Percentiles rank a stretch among this genome's conserved stretches.
Evolutionary conservation across 1,140 invertebrate species (phyloP).

Genomic region (Bombus cullumanus): DNA sequence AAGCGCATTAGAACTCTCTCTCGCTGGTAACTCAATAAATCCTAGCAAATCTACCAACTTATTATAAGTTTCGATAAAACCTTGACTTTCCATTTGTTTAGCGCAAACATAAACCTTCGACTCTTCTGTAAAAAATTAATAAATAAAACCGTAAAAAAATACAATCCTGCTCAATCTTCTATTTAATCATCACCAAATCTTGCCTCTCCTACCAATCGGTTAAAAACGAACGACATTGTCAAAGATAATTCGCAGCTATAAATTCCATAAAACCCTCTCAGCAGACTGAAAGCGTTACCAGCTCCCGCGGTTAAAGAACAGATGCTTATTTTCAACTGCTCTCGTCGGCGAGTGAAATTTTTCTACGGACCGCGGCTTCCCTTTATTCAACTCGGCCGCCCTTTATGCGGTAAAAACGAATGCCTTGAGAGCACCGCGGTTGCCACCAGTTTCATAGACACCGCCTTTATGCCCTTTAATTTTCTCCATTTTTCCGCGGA

Average conservation of each 20-base stretch:
- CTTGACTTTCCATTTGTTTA: neutral
- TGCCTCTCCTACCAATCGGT: neutral
- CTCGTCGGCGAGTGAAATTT: neutral
- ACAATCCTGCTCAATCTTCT: neutral
- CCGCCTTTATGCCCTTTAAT: constrained; percentile 22
- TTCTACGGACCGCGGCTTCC: neutral
- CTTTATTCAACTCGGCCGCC: neutral
- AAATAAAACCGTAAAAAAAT: neutral
- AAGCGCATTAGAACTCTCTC: neutral
- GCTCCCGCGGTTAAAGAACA: neutral
- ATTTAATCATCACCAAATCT: neutral
- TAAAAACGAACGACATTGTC: neutral
- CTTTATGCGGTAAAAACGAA: constrained; percentile 18
- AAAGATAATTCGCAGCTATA: neutral
- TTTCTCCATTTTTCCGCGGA: constrained; percentile 15
- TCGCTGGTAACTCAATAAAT: neutral
- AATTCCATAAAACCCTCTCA: neutral
- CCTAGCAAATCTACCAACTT: neutral
- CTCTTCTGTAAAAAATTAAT: neutral
- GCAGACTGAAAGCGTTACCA: neutral
- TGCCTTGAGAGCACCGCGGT: neutral
- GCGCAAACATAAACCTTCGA: neutral
- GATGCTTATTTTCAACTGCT: neutral
- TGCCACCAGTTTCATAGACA: constrained; percentile 3
- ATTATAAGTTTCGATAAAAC: neutral